A percentile compares a stretch with the other conserved stretches of the same genome.
These are phyloP conservation scores for Gallinago nigripennis DNA, from an alignment of 2,797 vertebrate species.

Conservation along the genomic window DNA sequence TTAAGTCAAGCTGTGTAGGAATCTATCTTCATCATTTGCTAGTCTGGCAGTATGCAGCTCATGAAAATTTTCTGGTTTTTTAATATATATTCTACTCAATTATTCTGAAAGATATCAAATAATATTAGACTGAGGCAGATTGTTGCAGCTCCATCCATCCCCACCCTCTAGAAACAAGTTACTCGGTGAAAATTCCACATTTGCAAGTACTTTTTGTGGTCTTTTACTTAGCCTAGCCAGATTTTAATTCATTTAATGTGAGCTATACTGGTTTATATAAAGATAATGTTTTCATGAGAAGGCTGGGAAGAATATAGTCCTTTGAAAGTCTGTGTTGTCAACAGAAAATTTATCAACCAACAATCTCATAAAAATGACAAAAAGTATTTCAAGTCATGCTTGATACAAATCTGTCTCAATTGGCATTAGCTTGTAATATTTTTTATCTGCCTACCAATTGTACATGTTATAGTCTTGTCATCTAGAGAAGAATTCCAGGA, in stretches of 20 bases:
- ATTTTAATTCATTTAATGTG: neutral
- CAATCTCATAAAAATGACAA: neutral
- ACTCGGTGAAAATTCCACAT: neutral
- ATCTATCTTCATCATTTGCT: neutral
- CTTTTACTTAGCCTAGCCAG: neutral
- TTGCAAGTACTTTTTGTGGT: neutral
- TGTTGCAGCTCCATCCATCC: neutral
- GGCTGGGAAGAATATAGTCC: neutral
- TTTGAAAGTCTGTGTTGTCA: neutral
- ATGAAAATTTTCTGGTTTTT: neutral
- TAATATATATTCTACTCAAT: neutral
- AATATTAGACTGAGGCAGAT: neutral
- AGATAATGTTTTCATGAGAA: neutral
- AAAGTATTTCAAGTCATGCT: neutral
- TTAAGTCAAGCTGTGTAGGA: neutral
- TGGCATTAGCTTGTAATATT: neutral
- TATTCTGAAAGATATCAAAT: neutral
- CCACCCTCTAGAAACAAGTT: neutral
- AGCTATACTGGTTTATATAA: neutral
- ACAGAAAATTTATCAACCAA: neutral
- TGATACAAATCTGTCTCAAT: neutral
- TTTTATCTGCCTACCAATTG: neutral
- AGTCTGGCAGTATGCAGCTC: neutral
- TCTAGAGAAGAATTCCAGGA: neutral
- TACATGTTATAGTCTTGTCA: neutral